phyloP scores from a whole-genome alignment of 2,797 vertebrate species.

The Schizopygopsis malacanthus region DNA sequence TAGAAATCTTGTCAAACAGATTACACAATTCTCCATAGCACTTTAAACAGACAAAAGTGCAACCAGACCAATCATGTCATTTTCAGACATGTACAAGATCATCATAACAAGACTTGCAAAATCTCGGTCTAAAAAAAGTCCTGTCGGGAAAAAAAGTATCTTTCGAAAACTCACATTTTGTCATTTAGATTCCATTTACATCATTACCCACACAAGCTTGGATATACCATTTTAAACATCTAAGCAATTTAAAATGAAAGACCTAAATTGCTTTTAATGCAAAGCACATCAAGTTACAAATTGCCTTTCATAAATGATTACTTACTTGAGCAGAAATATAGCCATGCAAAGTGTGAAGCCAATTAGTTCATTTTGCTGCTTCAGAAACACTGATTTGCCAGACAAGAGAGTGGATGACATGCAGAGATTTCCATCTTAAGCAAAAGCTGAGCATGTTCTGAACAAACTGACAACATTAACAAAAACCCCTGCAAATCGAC shows the following conservation, averaged over 20 bases:
- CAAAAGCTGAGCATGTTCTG: constrained; percentile 24
- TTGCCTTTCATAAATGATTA: not conserved
- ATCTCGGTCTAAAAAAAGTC: not conserved
- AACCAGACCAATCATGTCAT: not conserved
- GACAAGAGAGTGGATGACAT: not conserved
- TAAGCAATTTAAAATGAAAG: not conserved
- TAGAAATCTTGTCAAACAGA: not conserved
- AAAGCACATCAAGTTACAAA: not conserved
- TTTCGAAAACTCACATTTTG: not conserved
- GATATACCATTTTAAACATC: not conserved
- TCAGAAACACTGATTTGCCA: not conserved
- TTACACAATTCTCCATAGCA: not conserved
- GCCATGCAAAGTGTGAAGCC: not conserved
- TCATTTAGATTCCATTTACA: not conserved
- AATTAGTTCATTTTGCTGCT: not conserved
- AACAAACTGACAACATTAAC: constrained; percentile 49
- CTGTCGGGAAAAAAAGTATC: not conserved
- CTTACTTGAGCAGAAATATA: not conserved
- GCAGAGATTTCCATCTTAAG: constrained; percentile 23
- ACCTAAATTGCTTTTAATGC: not conserved
- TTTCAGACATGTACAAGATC: not conserved
- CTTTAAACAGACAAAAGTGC: not conserved
- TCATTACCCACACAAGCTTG: not conserved
- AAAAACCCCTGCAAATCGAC: constrained; percentile 61
- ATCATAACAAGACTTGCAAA: not conserved